Evolutionary conservation across 2,797 vertebrate genomes (phyloP), one percentile per base, ranked within the genome.

Genomic region (Hirundo rustica): DNA sequence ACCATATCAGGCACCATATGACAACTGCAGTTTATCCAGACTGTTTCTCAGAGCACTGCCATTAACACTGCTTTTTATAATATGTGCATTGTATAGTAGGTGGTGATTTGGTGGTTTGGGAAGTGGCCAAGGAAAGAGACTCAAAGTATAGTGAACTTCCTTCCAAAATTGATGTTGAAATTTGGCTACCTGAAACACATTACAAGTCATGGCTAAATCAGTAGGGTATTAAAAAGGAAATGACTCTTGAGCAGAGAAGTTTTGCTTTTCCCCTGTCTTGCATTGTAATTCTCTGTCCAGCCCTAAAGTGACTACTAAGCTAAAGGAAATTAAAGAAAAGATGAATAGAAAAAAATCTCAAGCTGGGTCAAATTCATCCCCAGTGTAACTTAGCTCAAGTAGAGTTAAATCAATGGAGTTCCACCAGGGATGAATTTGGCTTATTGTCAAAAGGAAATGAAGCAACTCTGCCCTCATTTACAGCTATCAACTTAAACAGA

Each of bases 401-500:
- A 92, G 88, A 95, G 87, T 96, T 96, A 96, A 96, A 96, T 95
- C 92, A 97, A 94, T 92, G 95, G 85, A 88, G 76, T 82, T 96
- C 74, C 95, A 97, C 96, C n/a, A 67, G 95, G 94, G 96, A 96
- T 93, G 83, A 93, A 96, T 96, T 94, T 97, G 96, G 96, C 91
- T 94, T 93, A 95, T 76, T 93, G 95, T 96, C 96, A 97, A 96
- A 96, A 96, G 95, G 96, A 97, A 97, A 97, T 96, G 95, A 97
- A 97, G 95, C 92, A 96, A 96, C 91, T 96, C 64, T 93, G 91
- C 93, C 91, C 95, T 96, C 96, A 96, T 96, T 97, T 96, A 81
- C 94, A 96, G 88, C 89, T 97, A 97, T 95, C 95, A 96, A 91
- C 92, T 96, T 93, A 92, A 96, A 95, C 95, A 95, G 91, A 94